A percentile compares a stretch with the other conserved stretches of the same genome.
phyloP scores from a whole-genome alignment of 2,113 vertebrate genomes.

The Sardina pilchardus region DNA sequence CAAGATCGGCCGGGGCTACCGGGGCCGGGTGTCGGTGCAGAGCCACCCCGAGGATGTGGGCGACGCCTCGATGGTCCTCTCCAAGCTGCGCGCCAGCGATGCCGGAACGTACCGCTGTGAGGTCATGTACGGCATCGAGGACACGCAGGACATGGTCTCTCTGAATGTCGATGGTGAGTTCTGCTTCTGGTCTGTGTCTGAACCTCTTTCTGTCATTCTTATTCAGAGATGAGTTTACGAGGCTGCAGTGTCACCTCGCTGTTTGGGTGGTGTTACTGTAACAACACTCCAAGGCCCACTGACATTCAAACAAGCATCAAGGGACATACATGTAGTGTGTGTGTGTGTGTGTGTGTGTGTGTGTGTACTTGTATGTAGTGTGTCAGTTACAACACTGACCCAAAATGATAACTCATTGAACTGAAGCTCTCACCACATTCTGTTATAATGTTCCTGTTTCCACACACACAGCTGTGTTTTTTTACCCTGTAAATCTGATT shows the following conservation, averaged over 20 bases:
- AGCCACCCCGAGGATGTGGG: constrained; percentile 83
- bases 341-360: no score
- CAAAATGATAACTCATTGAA: not conserved
- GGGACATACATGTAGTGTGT: not conserved
- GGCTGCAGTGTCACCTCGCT: not conserved
- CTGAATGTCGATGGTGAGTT: constrained; percentile 85
- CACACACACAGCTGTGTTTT: no score
- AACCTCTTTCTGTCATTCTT: not conserved
- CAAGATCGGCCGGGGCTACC: constrained; percentile 86
- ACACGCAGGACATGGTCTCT: constrained; percentile 82
- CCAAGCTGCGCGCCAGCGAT: constrained; percentile 88
- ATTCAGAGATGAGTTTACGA: not conserved
- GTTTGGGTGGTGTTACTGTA: not conserved
- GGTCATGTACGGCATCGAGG: constrained; percentile 91
- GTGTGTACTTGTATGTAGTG: no score
- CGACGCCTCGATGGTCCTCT: constrained; percentile 87
- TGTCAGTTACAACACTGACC: not conserved
- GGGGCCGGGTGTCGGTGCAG: constrained; percentile 86
- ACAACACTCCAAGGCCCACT: not conserved
- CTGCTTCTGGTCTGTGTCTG: constrained; percentile 32
- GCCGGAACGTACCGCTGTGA: constrained; percentile 92
- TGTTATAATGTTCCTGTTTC: not conserved
- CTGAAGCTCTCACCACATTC: not conserved
- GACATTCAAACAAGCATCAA: not conserved
- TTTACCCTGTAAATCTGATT: no score